Conservation (phyloP, 2,113 vertebrate species). For the Gopherus flavomarginatus region DNA sequence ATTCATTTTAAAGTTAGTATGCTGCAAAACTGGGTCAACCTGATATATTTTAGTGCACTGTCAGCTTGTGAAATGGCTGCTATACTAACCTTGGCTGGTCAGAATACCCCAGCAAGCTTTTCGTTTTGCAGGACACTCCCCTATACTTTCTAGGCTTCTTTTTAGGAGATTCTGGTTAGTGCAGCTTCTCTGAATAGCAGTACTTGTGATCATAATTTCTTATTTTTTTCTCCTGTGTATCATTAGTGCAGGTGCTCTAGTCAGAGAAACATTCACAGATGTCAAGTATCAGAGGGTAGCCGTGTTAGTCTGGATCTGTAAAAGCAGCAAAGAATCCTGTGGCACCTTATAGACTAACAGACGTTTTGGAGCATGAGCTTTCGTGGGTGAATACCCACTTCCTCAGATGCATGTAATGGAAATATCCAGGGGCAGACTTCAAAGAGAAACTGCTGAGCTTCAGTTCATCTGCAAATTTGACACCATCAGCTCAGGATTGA, state of each 20-base stretch:
- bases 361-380: too few relatives aligned
- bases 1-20: conserved; percentile 40
- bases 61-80: conserved; percentile 37
- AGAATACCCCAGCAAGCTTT: conserved; percentile 92
- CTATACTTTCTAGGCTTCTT: conserved; percentile 72
- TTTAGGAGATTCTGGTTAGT: conserved; percentile 72
- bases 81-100: conserved; percentile 95
- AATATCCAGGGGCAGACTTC: too few relatives aligned
- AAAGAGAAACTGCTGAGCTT: too few relatives aligned
- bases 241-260: conserved; percentile 48
- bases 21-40: conserved; percentile 32
- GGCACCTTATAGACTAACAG: too few relatives aligned
- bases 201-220: conserved; percentile 79
- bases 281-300: too few relatives aligned
- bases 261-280: conserved; percentile 36
- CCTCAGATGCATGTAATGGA: too few relatives aligned
- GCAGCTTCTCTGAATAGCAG: conserved; percentile 66
- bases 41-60: background rate
- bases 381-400: too few relatives aligned
- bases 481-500: too few relatives aligned
- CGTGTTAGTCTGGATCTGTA: too few relatives aligned
- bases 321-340: too few relatives aligned
- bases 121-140: conserved; percentile 79
- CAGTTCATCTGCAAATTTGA: too few relatives aligned
- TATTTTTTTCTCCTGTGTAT: conserved; percentile 37